These are phyloP conservation scores for Ispidina picta DNA, from an alignment of 2,797 vertebrate genomes.

Conservation along the genomic window DNA sequence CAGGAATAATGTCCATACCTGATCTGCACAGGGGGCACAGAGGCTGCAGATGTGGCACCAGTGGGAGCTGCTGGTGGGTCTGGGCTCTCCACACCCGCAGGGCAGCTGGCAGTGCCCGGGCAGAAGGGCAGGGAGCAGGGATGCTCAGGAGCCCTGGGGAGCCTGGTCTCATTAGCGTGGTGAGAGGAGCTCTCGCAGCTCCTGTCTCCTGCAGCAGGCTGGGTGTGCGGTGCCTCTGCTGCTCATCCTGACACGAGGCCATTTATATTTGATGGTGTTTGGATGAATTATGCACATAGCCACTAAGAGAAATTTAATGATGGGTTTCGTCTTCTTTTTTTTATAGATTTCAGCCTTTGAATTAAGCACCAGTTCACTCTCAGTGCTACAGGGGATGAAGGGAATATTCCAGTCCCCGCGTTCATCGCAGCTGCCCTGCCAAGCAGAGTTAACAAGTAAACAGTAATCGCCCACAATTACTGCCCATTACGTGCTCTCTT, in stretches of 20 bases:
- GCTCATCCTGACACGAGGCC: constrained; percentile 70
- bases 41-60: neutral
- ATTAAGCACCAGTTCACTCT: constrained; percentile 62
- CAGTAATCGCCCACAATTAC: constrained; percentile 30
- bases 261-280: constrained; percentile 90
- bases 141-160: neutral
- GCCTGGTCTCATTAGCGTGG: neutral
- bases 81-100: neutral
- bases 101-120: neutral
- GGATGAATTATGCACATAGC: constrained; percentile 93
- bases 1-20: neutral
- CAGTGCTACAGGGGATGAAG: constrained; percentile 63
- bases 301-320: constrained; percentile 90
- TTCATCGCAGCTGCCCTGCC: constrained; percentile 8
- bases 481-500: constrained; percentile 34
- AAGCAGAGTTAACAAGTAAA: constrained; percentile 53
- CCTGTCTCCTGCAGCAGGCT: neutral
- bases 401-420: constrained; percentile 21
- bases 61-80: neutral
- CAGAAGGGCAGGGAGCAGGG: neutral
- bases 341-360: constrained; percentile 74
- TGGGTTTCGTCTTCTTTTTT: constrained; percentile 77
- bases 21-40: neutral
- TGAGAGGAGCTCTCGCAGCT: neutral
- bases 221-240: neutral